phyloP scores from a whole-genome alignment of 2,888 invertebrate genomes.

The Aphidoletes aphidimyza region DNA sequence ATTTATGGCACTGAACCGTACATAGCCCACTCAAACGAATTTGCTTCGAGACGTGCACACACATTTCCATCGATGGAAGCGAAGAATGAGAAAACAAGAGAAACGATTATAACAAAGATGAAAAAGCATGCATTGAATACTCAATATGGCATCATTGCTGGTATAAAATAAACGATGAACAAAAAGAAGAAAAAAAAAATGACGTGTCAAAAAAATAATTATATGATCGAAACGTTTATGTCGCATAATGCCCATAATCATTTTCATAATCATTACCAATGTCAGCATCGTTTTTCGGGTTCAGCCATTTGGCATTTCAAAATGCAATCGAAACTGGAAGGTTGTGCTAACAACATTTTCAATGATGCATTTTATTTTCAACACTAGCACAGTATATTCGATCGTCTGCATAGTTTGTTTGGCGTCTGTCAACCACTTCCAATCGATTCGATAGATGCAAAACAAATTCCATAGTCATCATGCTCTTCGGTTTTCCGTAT shows the following conservation, averaged over 20 bases:
- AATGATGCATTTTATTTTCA: background rate
- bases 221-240: slow-evolving; percentile 41
- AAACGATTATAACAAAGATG: background rate
- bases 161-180: no score
- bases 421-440: no score
- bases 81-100: no score
- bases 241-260: background rate
- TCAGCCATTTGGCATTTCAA: background rate
- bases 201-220: slow-evolving; percentile 42
- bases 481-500: background rate
- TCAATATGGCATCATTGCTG: background rate
- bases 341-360: background rate
- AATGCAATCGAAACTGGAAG: background rate
- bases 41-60: background rate
- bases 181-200: background rate
- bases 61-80: background rate
- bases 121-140: slow-evolving; percentile 1
- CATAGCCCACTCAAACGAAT: slow-evolving; percentile 9
- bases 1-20: slow-evolving; percentile 38
- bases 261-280: background rate
- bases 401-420: slow-evolving; percentile 18
- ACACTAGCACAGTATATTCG: background rate
- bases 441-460: no score
- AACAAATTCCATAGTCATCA: background rate
- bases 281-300: background rate